These are phyloP conservation scores for Serinus canaria DNA, from an alignment of 2,113 vertebrate species.

Conservation along the genomic window DNA sequence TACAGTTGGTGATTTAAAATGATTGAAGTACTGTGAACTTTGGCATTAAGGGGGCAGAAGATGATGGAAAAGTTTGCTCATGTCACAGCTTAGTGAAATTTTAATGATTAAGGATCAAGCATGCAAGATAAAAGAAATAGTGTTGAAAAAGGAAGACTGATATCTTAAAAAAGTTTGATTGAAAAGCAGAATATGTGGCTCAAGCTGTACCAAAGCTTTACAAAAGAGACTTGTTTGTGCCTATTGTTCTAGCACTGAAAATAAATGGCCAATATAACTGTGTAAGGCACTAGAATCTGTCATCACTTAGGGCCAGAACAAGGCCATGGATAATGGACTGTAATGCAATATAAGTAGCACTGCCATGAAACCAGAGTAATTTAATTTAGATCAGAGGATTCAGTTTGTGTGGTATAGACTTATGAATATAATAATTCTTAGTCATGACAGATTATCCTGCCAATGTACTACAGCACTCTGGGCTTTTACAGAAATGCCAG, in stretches of 20 bases:
- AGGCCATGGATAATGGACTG: background rate
- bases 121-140: background rate
- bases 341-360: background rate
- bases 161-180: background rate
- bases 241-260: background rate
- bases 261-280: background rate
- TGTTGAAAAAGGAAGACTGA: background rate
- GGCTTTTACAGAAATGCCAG: conserved; percentile 4
- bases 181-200: background rate
- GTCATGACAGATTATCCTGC: background rate
- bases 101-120: background rate
- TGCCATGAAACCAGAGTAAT: conserved; percentile 13
- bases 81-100: background rate
- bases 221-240: background rate
- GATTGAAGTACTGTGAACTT: background rate
- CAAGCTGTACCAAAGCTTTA: background rate
- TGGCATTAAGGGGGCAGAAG: background rate
- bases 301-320: background rate
- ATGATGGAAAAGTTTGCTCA: background rate
- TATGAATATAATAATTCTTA: conserved; percentile 35
- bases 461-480: background rate
- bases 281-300: background rate
- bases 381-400: conserved; percentile 31
- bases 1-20: background rate
- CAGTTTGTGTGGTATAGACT: background rate